Base-by-base conservation (phyloP, 2,113 vertebrate species). In the Datnioides undecimradiatus region DNA sequence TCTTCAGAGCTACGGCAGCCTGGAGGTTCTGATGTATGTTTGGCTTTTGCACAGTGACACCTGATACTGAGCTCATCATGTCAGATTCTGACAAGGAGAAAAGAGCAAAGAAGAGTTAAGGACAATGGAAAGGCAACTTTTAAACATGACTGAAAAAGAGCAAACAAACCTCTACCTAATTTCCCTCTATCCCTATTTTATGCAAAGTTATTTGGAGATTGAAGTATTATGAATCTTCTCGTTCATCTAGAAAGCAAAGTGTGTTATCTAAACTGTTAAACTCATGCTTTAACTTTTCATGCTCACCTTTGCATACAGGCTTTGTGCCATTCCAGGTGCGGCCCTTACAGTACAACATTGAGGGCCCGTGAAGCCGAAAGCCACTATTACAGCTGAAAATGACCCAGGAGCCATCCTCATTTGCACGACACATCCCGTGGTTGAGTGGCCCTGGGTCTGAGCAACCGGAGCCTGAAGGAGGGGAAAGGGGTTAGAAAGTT, bases 241-340 rank as follows among this genome's bases (percentile, higher is more conserved):
- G 40, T 67, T 9, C 13, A 1, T n/a, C 31, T 27, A 27, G 31
- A 52, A 16, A 55, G 27, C 11, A 31, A 57, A 40, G 36, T 8
- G 0, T 41, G 43, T 55, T 70, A 33, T 33, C 8, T 4, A 34
- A 46, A 33, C 57, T 71, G 1, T 54, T 16, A 29, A 54, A 29
- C 16, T n/a, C 13, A 16, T 27, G 11, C 38, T 34, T 33, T 17
- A 17, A 29, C 52, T 51, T 45, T 65, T 3, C 11, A 46, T 5
- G 17, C 66, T 72, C 36, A 95, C 94, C 94, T 92, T 87, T 92
- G 75, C 94, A 95, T 4, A 86, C 75, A 60, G 94, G 94, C 29
- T 80, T 88, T 59, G 89, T 90, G 78, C 83, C 64, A 5, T 93
- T 95, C 94, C 94, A 95, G 3, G 1, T 87, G 55, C 60, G 85